A percentile compares a stretch with the other conserved stretches of the same genome.
phyloP scores from a whole-genome alignment of 1,140 invertebrate genomes.

The Lepidotrigona ventralis region DNA sequence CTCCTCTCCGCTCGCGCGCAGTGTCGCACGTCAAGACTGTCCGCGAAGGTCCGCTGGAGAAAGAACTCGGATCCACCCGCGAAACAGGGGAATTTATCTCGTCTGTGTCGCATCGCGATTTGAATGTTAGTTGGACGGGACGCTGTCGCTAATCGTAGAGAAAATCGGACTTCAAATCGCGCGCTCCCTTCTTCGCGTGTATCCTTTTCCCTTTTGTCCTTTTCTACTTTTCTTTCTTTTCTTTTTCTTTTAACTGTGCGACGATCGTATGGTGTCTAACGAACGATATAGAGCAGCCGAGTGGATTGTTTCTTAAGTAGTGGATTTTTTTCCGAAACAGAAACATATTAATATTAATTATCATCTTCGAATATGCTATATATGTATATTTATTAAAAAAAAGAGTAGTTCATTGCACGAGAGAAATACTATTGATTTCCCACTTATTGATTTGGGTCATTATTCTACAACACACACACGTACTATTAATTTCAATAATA shows the following conservation, averaged over 20 bases:
- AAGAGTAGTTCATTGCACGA: neutral
- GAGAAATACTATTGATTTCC: neutral
- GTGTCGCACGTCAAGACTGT: conserved; percentile 1
- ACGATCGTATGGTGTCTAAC: neutral
- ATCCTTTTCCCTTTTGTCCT: neutral
- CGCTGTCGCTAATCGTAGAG: conserved; percentile 12
- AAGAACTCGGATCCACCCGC: neutral
- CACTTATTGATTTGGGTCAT: neutral
- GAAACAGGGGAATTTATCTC: conserved; percentile 34
- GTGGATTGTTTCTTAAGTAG: neutral
- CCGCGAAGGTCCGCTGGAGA: neutral
- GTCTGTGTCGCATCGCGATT: conserved; percentile 26
- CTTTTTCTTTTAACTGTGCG: neutral
- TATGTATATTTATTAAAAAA: neutral
- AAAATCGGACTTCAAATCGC: conserved; percentile 6
- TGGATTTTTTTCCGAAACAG: neutral
- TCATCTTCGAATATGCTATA: too few species aligned
- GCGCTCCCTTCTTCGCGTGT: neutral
- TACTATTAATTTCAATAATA: conserved; percentile 8
- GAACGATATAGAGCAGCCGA: neutral
- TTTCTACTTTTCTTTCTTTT: neutral
- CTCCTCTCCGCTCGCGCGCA: conserved; percentile 1
- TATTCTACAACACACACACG: neutral
- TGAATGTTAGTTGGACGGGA: conserved; percentile 8
- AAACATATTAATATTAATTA: neutral